phyloP scores from a whole-genome alignment of 2,888 invertebrate genomes.

The Blera fallax region DNA sequence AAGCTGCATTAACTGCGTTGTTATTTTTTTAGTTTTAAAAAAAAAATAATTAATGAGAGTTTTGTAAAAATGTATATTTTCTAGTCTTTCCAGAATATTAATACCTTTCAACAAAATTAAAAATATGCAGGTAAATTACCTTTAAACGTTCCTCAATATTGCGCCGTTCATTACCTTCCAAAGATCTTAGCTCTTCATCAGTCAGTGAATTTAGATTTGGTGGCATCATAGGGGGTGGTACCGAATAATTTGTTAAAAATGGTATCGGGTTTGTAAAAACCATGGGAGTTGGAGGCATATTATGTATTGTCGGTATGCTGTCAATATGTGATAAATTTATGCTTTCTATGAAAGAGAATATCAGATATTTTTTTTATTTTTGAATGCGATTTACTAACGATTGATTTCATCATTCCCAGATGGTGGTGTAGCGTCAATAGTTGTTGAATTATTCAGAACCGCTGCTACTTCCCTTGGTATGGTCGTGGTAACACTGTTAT shows the following conservation, averaged over 20 bases:
- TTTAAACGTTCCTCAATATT: constrained; percentile 95
- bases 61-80: too few relatives aligned
- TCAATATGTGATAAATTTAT: too few relatives aligned
- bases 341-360: too few relatives aligned
- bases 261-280: constrained; percentile 84
- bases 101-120: too few relatives aligned
- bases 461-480: constrained; percentile 74
- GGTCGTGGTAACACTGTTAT: constrained; percentile 79
- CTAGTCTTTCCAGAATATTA: too few relatives aligned
- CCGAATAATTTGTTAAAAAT: constrained; percentile 83
- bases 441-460: constrained; percentile 73
- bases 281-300: constrained; percentile 80
- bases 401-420: constrained; percentile 46
- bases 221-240: constrained; percentile 90
- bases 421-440: constrained; percentile 62
- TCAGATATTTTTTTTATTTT: too few relatives aligned
- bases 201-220: constrained; percentile 88
- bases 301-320: too few relatives aligned
- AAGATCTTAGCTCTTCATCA: constrained; percentile 90
- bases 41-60: background rate
- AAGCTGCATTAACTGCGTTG: too few relatives aligned
- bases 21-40: too few relatives aligned
- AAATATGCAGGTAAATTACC: constrained; percentile 78
- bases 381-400: background rate
- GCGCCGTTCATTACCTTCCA: constrained; percentile 95